Base-by-base conservation (phyloP, 2,797 vertebrate genomes). In the Parauchenoglanis ngamensis region DNA sequence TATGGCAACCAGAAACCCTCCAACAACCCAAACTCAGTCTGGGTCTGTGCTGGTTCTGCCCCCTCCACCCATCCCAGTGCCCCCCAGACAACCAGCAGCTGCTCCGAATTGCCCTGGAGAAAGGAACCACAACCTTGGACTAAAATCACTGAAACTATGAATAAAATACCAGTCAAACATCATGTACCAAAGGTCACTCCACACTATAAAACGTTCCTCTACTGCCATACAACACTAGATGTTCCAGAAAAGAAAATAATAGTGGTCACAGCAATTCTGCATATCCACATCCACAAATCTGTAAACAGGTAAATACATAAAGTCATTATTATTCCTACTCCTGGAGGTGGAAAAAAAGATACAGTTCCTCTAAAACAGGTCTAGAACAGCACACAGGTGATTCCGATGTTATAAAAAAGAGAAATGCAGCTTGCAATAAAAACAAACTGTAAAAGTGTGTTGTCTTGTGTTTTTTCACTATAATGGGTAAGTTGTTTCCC, bases 81-180 rank as follows among this genome's bases (percentile, higher is more conserved):
- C 82, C 2, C 35, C 89, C 70, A 93, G 93, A 83, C 67, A 52
- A 0, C 68, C 90, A 49, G 93, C 93, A 0, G 61, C 67, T 56
- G 92, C 91, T 56, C 70, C 52, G 7, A 91, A 88, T 76, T 95
- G 95, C 63, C 95, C 94, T 0, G 89, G 93, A 10, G 87, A 89
- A 0, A 89, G 59, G 85, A 92, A 87, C 77, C 91, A 94, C 87
- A n/a, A 11, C 1, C 88, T 94, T 81, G 89, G 90, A 44, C 17
- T 94, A 2, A 0, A 0, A 0, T 83, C 31, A 7, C 65, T 92
- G n/a, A 75, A 78, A 40, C 88, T 93, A 61, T 94, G 90, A 94
- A 70, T n/a, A 13, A 49, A 28, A 31, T 3, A 49, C 46, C 46
- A 49, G 46, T 49, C 46, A 49, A 49, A 49, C 6, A 7, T 13